Evolutionary conservation across 2,113 vertebrate genomes (phyloP).

Genomic region (Phalacrocorax carbo): DNA sequence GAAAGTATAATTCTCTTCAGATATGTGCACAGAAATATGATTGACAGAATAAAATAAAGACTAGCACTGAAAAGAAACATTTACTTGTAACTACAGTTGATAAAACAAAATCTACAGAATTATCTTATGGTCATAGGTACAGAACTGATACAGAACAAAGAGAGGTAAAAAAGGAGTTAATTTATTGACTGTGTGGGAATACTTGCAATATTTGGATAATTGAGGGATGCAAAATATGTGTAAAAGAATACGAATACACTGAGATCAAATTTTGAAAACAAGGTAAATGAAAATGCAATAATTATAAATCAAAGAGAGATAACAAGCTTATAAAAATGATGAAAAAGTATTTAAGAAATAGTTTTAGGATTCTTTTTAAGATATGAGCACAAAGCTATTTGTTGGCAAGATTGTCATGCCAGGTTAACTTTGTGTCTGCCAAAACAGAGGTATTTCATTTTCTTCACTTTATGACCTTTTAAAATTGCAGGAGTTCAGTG

Average conservation of each 20-base stretch:
- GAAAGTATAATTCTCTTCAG: background rate
- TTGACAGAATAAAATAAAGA: background rate
- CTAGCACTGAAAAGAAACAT: background rate
- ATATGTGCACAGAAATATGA: background rate
- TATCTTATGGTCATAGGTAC: background rate
- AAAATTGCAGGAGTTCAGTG: conserved; percentile 30
- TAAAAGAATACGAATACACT: background rate
- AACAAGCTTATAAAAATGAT: background rate
- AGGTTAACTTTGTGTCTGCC: background rate
- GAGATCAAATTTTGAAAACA: background rate
- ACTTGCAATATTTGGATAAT: background rate
- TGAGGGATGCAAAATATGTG: background rate
- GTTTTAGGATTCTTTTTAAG: background rate
- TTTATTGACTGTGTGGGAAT: background rate
- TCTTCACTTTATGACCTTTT: background rate
- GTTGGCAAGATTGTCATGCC: background rate
- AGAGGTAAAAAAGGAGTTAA: background rate
- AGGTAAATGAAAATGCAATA: background rate
- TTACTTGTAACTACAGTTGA: background rate
- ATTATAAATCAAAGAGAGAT: background rate
- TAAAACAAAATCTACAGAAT: background rate
- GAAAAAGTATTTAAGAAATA: background rate
- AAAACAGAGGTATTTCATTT: conserved; percentile 26
- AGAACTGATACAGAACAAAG: background rate
- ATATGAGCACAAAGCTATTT: background rate